These are phyloP conservation scores for Eurytoma californica DNA, from an alignment of 2,888 invertebrate genomes.

Conservation along the genomic window DNA sequence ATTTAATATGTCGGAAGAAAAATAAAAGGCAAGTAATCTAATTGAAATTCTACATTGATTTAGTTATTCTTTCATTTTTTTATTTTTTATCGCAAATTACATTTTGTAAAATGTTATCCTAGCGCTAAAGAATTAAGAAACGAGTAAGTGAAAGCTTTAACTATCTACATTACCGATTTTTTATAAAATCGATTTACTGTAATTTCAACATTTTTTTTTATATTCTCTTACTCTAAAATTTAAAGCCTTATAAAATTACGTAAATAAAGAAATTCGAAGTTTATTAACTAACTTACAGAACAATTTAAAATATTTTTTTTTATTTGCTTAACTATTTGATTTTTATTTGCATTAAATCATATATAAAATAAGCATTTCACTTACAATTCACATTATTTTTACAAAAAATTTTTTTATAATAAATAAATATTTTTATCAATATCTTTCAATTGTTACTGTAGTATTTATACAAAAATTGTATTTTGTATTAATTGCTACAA, in stretches of 20 bases:
- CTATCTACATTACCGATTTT: too few relatives aligned
- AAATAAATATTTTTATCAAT: constrained; percentile 47
- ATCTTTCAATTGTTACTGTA: constrained; percentile 46
- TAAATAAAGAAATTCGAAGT: too few relatives aligned
- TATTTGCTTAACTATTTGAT: too few relatives aligned
- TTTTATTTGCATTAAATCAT: too few relatives aligned
- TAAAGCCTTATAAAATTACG: too few relatives aligned
- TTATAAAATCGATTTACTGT: not conserved
- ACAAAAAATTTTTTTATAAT: constrained; percentile 29
- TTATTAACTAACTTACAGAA: too few relatives aligned
- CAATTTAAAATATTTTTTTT: too few relatives aligned
- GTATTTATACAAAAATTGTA: constrained; percentile 28
- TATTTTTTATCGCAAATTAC: constrained; percentile 41
- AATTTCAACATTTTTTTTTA: not conserved
- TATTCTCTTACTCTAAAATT: not conserved
- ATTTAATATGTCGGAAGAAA: too few relatives aligned
- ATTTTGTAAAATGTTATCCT: constrained; percentile 43
- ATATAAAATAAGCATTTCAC: constrained; percentile 15
- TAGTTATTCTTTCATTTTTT: constrained; percentile 17
- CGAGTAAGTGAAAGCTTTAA: too few relatives aligned
- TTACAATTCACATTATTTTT: constrained; percentile 23
- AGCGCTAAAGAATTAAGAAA: constrained; percentile 25
- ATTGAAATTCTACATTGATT: not conserved
- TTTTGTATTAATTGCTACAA: constrained; percentile 11
- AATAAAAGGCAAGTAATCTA: not conserved